phyloP scores from a whole-genome alignment of 2,888 invertebrate genomes.

The Charanyca ferruginea region DNA sequence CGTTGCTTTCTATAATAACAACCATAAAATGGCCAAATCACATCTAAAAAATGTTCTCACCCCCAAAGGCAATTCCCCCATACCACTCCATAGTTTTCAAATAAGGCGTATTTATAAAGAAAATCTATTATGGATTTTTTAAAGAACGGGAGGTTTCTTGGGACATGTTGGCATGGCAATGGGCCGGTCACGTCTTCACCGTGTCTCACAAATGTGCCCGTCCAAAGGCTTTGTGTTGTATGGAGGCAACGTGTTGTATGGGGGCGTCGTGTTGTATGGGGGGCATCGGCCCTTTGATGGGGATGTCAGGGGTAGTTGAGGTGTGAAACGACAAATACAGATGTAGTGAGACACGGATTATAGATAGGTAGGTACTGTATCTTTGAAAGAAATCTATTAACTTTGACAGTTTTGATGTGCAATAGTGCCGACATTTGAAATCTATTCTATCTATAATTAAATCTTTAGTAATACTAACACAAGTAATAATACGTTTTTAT shows the following conservation, averaged over 20 bases:
- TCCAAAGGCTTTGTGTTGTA: constrained; percentile 21
- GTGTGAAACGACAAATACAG: constrained; percentile 28
- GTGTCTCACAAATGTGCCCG: constrained; percentile 28
- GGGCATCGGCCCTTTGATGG: no score
- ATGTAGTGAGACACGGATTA: constrained; percentile 11
- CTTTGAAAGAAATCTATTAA: neutral
- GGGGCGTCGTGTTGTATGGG: constrained; percentile 27
- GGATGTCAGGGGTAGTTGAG: constrained; percentile 15
- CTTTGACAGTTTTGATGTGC: neutral
- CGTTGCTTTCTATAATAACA: neutral
- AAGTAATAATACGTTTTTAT: no score
- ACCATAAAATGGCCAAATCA: neutral
- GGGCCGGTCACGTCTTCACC: constrained; percentile 43
- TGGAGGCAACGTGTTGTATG: neutral
- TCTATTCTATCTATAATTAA: no score
- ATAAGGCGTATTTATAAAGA: constrained; percentile 42
- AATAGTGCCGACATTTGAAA: no score
- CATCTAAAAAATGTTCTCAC: neutral
- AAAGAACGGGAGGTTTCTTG: constrained; percentile 33
- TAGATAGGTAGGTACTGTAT: neutral
- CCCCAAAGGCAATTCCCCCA: neutral
- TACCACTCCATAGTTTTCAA: constrained; percentile 19
- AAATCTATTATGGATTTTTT: constrained; percentile 53
- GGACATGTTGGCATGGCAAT: constrained; percentile 53
- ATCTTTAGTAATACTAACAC: no score